Evolutionary conservation across 2,113 vertebrate species (phyloP).

Genomic region (Microcebus tavaratra): DNA sequence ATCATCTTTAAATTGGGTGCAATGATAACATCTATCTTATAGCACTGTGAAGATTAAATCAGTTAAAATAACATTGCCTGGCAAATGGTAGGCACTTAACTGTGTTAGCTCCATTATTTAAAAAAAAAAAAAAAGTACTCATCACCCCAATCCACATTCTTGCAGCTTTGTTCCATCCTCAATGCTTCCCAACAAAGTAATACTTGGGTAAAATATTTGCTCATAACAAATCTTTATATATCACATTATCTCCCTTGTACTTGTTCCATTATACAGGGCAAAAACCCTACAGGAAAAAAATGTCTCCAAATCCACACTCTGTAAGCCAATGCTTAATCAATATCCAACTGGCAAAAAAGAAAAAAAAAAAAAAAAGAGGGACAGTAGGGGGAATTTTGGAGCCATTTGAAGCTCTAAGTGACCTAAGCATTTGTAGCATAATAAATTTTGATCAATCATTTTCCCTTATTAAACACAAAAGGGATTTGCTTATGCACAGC

Average conservation of each 20-base stretch:
- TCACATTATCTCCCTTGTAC: not conserved
- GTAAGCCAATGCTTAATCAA: not conserved
- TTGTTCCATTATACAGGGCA: not conserved
- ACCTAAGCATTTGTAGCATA: not conserved
- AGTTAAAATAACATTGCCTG: not conserved
- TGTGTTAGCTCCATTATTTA: not conserved
- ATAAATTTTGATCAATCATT: slow-evolving; percentile 11
- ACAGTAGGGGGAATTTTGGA: not conserved
- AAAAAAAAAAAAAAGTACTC: not conserved
- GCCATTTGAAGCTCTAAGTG: not conserved
- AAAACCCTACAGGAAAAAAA: not conserved
- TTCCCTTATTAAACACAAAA: slow-evolving; percentile 13
- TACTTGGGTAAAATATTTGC: not conserved
- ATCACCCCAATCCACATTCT: not conserved
- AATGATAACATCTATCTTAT: not conserved
- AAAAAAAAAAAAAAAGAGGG: not conserved
- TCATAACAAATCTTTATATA: not conserved
- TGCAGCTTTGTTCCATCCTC: not conserved
- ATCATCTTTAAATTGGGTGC: not conserved
- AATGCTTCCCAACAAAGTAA: not conserved
- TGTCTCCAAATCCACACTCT: not conserved
- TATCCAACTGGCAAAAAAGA: not conserved
- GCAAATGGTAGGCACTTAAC: not conserved
- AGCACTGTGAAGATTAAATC: not conserved
- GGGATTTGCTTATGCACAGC: not conserved